phyloP scores from a whole-genome alignment of 2,888 invertebrate genomes.

The Nowickia ferox region DNA sequence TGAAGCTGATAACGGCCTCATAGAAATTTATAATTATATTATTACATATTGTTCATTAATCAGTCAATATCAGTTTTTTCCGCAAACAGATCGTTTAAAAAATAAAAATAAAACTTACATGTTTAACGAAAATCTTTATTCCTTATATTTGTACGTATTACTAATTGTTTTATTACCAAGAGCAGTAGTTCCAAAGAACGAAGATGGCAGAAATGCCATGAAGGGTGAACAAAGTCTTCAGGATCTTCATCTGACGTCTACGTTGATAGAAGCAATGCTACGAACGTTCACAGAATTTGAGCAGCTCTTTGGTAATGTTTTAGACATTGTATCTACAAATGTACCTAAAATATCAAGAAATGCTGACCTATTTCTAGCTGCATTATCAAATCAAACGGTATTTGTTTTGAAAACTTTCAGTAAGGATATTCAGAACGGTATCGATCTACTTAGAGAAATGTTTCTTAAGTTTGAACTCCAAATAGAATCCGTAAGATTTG shows the following conservation, averaged over 20 bases:
- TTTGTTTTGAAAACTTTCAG: constrained; percentile 71
- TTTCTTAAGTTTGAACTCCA: constrained; percentile 69
- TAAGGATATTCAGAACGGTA: constrained; percentile 70
- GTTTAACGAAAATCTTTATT: constrained; percentile 29
- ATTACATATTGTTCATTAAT: constrained; percentile 16
- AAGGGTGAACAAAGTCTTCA: neutral
- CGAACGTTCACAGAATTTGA: constrained; percentile 66
- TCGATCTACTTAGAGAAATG: constrained; percentile 70
- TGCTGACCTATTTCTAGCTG: constrained; percentile 67
- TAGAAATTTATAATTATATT: constrained; percentile 15
- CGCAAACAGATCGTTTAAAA: constrained; percentile 33
- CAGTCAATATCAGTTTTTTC: constrained; percentile 50
- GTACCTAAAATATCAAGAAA: constrained; percentile 66
- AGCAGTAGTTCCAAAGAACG: neutral
- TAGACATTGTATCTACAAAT: constrained; percentile 52
- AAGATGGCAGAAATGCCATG: neutral
- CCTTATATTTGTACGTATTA: constrained; percentile 12
- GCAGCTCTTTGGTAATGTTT: constrained; percentile 60
- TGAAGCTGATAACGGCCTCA: constrained; percentile 34
- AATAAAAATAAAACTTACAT: constrained; percentile 16
- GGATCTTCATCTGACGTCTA: neutral
- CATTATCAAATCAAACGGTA: constrained; percentile 69
- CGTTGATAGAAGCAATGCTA: constrained; percentile 48
- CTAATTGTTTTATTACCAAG: constrained; percentile 24
- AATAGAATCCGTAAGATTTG: constrained; percentile 70